Conservation (phyloP, 2,113 vertebrate genomes). For the Acrocephalus kingi region DNA sequence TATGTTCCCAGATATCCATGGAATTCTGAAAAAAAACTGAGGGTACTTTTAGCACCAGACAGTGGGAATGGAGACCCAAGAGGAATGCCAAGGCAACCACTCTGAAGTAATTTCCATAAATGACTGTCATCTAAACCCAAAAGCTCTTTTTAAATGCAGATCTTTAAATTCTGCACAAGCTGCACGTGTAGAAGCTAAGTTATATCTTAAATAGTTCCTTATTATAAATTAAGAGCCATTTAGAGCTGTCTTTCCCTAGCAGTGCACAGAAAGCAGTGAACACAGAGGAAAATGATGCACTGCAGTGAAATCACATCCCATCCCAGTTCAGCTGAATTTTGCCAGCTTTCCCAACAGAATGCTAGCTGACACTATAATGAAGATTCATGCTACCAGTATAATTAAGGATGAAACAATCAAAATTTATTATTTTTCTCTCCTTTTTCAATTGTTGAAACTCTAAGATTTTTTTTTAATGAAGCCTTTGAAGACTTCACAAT, state of each 20-base stretch:
- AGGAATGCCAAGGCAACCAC: not conserved
- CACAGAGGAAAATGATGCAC: not conserved
- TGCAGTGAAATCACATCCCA: not conserved
- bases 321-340: not conserved
- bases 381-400: not conserved
- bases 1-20: not conserved
- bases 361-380: not conserved
- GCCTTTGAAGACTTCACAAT: not conserved
- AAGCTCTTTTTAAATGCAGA: not conserved
- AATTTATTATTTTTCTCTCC: not conserved
- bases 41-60: not conserved
- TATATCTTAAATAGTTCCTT: not conserved
- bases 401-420: not conserved
- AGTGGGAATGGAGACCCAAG: not conserved
- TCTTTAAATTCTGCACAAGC: not conserved
- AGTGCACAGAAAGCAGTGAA: not conserved
- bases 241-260: not conserved
- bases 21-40: not conserved
- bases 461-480: not conserved
- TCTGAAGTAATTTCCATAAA: not conserved
- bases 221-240: not conserved
- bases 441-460: not conserved
- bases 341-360: not conserved
- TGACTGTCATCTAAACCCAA: not conserved
- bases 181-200: not conserved